Evolutionary conservation across 2,797 vertebrate species (phyloP), one percentile per base, ranked within the genome.

Genomic region (Fistularia commersonii): DNA sequence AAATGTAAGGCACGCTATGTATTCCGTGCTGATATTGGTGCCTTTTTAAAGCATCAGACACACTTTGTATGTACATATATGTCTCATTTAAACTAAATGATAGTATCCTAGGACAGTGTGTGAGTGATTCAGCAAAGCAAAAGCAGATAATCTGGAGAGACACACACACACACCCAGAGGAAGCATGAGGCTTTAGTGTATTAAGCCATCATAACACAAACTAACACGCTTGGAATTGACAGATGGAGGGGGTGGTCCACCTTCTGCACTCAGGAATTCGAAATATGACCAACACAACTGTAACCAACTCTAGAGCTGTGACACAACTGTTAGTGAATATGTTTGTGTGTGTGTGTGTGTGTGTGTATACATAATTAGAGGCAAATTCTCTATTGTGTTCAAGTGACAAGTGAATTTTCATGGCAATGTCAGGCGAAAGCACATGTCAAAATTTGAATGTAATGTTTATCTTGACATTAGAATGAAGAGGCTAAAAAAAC

Each of bases 241-340:
- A 48, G 43, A 62, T 37, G 11, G 64, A 32, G 11, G 38, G 15
- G 38, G 48, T 41, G 38, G 37, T 8, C 35, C 52, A 68, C 49
- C 50, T 56, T 64, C 11, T 38, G 41, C 6, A 32, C 49, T 64
- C 52, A 69, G 74, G 72, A 82, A 82, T 82, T 79, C 48, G 45
- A 72, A 50, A 48, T 69, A 79, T 59, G 62, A 57, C 36, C 54
- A 23, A 61, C 50, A 48, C 55, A 49, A 46, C 49, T 13, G 36
- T 31, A 38, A 48, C 35, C 34, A 49, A 23, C 40, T 44, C 32
- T n/a, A n/a, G 31, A n/a, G 31, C 48, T 52, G 50, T 50, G 41
- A 37, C 49, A 53, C 38, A 65, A 39, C 41, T 51, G 32, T 54
- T 45, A 48, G 13, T 53, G 47, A 43, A 13, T 42, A 35, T 52